Percentiles rank a stretch among this genome's conserved stretches.
Conservation (phyloP, 2,113 vertebrate genomes). For the Peromyscus californicus region DNA sequence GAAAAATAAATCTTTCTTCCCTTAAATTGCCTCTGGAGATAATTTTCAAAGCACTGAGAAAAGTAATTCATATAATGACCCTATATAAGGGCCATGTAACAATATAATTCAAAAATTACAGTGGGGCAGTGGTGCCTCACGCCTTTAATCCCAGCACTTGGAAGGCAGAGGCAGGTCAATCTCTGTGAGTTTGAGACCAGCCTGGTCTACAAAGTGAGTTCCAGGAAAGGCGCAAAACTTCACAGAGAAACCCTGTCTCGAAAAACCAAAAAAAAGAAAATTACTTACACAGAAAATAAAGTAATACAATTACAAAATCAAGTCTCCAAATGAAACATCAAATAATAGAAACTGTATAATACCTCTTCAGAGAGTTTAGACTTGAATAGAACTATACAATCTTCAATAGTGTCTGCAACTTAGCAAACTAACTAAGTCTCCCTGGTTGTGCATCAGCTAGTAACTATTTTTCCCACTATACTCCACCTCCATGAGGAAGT, state of each 20-base stretch:
- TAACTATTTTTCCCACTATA: slow-evolving; percentile 3
- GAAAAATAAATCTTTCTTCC: background rate
- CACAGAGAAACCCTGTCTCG: too few relatives aligned
- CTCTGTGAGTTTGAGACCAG: too few relatives aligned
- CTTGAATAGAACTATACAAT: background rate
- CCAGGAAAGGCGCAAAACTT: too few relatives aligned
- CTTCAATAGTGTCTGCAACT: background rate
- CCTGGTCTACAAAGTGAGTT: too few relatives aligned
- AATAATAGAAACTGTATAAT: background rate
- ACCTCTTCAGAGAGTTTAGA: background rate
- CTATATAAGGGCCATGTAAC: background rate
- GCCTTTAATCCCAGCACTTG: too few relatives aligned
- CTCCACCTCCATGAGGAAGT: background rate
- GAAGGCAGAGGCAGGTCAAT: too few relatives aligned
- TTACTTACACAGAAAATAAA: background rate
- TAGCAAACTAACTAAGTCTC: background rate
- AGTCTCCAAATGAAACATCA: background rate
- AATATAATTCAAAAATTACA: background rate
- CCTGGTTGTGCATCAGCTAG: slow-evolving; percentile 17
- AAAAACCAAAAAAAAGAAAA: background rate
- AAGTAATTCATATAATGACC: background rate
- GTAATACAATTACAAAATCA: background rate
- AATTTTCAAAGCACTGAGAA: background rate
- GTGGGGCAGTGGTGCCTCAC: too few relatives aligned
- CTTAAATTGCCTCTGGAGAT: background rate